A percentile compares a stretch with the other conserved stretches of the same genome.
These are phyloP conservation scores for Muscicapa adusta DNA, from an alignment of 2,113 vertebrate species.

Conservation along the genomic window DNA sequence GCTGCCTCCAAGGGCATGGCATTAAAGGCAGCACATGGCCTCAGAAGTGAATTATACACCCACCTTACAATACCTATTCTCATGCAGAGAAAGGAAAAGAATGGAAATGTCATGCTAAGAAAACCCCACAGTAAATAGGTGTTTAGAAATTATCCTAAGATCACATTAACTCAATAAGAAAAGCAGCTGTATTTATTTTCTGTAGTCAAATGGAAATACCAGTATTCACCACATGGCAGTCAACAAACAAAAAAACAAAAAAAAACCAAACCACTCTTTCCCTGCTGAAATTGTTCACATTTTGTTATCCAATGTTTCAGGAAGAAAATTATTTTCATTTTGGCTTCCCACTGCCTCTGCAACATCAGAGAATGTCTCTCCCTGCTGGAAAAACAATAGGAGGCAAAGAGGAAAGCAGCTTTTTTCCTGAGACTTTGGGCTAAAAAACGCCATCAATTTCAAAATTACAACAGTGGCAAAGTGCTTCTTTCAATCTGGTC, in stretches of 20 bases:
- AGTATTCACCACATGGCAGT: background rate
- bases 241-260: background rate
- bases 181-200: constrained; percentile 8
- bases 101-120: background rate
- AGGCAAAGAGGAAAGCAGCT: constrained; percentile 58
- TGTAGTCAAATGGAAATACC: background rate
- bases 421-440: constrained; percentile 61
- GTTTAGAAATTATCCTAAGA: background rate
- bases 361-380: constrained; percentile 54
- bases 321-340: constrained; percentile 52
- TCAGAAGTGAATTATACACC: background rate
- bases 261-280: background rate
- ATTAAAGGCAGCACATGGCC: fast-evolving
- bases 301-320: constrained; percentile 56
- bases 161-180: background rate
- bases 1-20: background rate
- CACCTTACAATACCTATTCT: background rate
- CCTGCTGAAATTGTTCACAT: constrained; percentile 41
- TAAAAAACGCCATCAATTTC: constrained; percentile 62
- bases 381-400: constrained; percentile 54
- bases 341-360: constrained; percentile 38
- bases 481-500: constrained; percentile 56
- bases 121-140: fast-evolving
- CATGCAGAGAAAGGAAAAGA: background rate
- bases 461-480: constrained; percentile 65